These are phyloP conservation scores for Conomelus anceps DNA, from an alignment of 2,888 invertebrate species.

Conservation along the genomic window DNA sequence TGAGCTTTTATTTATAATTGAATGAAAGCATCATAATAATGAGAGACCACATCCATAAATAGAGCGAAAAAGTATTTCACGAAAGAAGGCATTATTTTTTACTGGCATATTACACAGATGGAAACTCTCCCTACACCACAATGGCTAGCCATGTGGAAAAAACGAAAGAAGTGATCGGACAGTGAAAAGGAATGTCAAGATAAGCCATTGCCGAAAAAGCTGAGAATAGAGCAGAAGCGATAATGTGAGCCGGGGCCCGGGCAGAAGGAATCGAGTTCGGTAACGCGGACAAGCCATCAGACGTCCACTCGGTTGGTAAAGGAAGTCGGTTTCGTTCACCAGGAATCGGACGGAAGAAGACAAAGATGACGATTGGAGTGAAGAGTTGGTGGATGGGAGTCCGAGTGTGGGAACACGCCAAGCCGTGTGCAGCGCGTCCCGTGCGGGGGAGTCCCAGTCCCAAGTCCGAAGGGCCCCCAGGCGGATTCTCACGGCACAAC, in stretches of 20 bases:
- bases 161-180: neutral
- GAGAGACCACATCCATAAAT: too few species aligned
- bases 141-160: neutral
- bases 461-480: neutral
- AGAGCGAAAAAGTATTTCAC: too few species aligned
- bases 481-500: neutral
- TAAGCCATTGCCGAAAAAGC: neutral
- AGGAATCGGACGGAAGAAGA: neutral
- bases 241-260: neutral
- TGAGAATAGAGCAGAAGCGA: neutral
- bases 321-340: neutral
- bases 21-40: too few species aligned
- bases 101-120: too few species aligned
- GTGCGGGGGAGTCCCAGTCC: neutral
- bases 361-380: too few species aligned
- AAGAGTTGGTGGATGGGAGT: neutral
- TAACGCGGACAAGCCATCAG: neutral
- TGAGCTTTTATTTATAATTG: too few species aligned
- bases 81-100: too few species aligned
- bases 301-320: neutral
- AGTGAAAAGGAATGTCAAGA: too few species aligned
- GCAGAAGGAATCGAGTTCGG: neutral
- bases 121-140: too few species aligned
- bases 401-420: neutral
- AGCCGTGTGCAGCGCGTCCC: neutral